A percentile compares a stretch with the other conserved stretches of the same genome.
Evolutionary conservation across 2,797 vertebrate species (phyloP).

Genomic region (Pampus argenteus): DNA sequence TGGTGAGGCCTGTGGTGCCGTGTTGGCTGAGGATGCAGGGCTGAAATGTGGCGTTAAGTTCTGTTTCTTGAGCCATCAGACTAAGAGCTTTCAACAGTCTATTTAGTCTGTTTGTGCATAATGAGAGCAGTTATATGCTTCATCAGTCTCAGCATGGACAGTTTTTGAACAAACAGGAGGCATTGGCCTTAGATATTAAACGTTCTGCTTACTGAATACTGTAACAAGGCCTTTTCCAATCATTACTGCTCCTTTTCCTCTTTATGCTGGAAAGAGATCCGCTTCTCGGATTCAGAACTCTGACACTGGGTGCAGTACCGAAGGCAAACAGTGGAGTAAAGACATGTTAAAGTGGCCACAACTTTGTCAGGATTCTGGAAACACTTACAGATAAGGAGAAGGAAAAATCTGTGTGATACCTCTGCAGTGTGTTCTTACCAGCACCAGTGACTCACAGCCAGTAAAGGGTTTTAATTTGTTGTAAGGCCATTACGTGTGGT

Average conservation of each 20-base stretch:
- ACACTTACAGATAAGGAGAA: constrained; percentile 74
- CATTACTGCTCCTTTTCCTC: constrained; percentile 27
- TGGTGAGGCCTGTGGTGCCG: constrained; percentile 57
- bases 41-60: constrained; percentile 59
- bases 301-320: constrained; percentile 51
- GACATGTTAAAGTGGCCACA: constrained; percentile 80
- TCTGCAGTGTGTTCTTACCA: constrained; percentile 72
- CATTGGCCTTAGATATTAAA: constrained; percentile 3
- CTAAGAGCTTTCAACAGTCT: constrained; percentile 60
- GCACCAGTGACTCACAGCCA: constrained; percentile 33
- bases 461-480: constrained; percentile 48
- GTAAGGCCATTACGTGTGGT: neutral
- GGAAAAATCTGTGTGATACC: constrained; percentile 73
- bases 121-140: constrained; percentile 24
- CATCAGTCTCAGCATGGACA: constrained; percentile 36
- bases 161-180: constrained; percentile 15
- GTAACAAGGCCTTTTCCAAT: constrained; percentile 27
- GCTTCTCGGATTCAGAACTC: constrained; percentile 51
- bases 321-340: constrained; percentile 56
- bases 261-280: constrained; percentile 56
- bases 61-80: constrained; percentile 52
- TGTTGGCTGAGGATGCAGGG: constrained; percentile 52
- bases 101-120: constrained; percentile 40
- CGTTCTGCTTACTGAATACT: constrained; percentile 33
- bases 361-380: constrained; percentile 84